These are phyloP conservation scores for Nemotelus nigrinus DNA, from an alignment of 2,888 invertebrate genomes.

Conservation along the genomic window DNA sequence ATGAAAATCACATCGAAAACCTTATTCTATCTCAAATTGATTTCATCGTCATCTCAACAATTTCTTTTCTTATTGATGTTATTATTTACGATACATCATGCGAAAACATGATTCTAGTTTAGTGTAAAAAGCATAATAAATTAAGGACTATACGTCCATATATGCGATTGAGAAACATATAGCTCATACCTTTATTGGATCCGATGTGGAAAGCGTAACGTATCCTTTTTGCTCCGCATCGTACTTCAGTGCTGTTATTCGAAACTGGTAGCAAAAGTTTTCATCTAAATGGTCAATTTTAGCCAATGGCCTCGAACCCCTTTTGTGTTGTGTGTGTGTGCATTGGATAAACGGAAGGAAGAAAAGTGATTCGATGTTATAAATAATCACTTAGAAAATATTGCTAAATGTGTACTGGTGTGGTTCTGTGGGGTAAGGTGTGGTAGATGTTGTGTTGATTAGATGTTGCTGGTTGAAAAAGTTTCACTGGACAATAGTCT, in stretches of 20 bases:
- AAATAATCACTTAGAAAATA: slow-evolving; percentile 22
- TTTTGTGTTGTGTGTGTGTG: background rate
- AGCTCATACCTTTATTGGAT: slow-evolving; percentile 43
- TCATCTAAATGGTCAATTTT: slow-evolving; percentile 59
- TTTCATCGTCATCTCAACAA: background rate
- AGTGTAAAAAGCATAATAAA: slow-evolving; percentile 12
- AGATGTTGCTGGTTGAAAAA: too few relatives aligned
- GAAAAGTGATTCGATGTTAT: slow-evolving; percentile 34
- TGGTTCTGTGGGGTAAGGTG: too few relatives aligned
- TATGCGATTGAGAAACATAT: background rate
- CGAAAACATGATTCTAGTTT: slow-evolving; percentile 6
- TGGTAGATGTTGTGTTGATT: too few relatives aligned
- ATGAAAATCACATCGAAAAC: too few relatives aligned
- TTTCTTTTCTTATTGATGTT: background rate
- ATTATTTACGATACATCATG: background rate
- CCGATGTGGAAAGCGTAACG: slow-evolving; percentile 55
- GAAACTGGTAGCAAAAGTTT: slow-evolving; percentile 61
- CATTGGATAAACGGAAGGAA: background rate
- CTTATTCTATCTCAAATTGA: too few relatives aligned
- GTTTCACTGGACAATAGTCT: too few relatives aligned
- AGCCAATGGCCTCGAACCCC: slow-evolving; percentile 51
- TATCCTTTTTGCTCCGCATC: slow-evolving; percentile 53
- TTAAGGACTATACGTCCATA: background rate
- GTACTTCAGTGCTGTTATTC: slow-evolving; percentile 58
- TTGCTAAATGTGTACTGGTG: too few relatives aligned